phyloP scores from a whole-genome alignment of 2,888 invertebrate genomes.

The Drosophila mimica region DNA sequence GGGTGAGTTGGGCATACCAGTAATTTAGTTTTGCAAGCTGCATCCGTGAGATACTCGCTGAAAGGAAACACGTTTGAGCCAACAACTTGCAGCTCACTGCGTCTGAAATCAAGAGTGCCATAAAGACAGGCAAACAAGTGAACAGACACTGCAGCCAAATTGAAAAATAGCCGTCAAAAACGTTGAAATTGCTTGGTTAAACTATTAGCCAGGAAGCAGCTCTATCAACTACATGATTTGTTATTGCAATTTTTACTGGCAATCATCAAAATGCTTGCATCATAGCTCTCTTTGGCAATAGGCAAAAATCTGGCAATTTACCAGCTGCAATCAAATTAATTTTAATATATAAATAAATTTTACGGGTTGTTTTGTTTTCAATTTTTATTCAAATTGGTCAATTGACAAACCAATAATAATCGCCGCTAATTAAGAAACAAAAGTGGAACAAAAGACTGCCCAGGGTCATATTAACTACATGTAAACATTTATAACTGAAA shows the following conservation, averaged over 20 bases:
- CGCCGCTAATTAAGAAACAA: constrained; percentile 27
- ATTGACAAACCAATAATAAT: constrained; percentile 33
- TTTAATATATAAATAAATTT: constrained; percentile 27
- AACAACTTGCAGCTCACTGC: constrained; percentile 51
- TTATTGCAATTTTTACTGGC: constrained; percentile 50
- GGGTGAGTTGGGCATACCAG: constrained; percentile 37
- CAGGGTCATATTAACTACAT: constrained; percentile 8
- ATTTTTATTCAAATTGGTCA: constrained; percentile 21
- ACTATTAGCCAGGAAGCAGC: constrained; percentile 66
- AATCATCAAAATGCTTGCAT: constrained; percentile 45
- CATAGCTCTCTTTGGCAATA: constrained; percentile 20
- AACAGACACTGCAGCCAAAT: constrained; percentile 35
- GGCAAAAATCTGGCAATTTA: constrained; percentile 20
- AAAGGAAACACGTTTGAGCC: constrained; percentile 67
- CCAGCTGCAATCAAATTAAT: constrained; percentile 18
- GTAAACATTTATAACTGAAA: not conserved
- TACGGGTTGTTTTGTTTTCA: constrained; percentile 15
- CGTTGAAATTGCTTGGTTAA: constrained; percentile 59
- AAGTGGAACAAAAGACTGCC: constrained; percentile 26
- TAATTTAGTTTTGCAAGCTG: constrained; percentile 71
- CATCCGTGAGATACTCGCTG: constrained; percentile 73
- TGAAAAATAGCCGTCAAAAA: constrained; percentile 51
- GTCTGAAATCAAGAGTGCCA: constrained; percentile 67
- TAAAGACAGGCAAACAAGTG: constrained; percentile 35
- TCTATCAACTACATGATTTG: constrained; percentile 47